phyloP scores from a whole-genome alignment of 2,888 invertebrate genomes.

The Torymus aiolomorphi region DNA sequence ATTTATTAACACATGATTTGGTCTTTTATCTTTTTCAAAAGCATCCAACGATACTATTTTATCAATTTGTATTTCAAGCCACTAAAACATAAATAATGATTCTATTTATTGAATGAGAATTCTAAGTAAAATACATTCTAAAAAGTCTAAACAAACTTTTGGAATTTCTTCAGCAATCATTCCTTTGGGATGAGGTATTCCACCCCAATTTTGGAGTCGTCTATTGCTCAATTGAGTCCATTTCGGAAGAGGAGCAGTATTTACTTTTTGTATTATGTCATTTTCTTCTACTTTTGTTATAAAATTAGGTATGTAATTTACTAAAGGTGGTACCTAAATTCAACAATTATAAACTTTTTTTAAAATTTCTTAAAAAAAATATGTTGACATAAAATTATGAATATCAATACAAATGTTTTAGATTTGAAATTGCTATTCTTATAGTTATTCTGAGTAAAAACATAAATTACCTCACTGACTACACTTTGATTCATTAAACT shows the following conservation, averaged over 20 bases:
- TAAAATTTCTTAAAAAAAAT: background rate
- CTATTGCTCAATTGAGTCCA: constrained; percentile 96
- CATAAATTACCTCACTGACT: constrained; percentile 36
- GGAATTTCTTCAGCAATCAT: constrained; percentile 95
- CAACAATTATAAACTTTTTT: constrained; percentile 12
- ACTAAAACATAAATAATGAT: constrained; percentile 74
- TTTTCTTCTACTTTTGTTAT: constrained; percentile 85
- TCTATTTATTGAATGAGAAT: background rate
- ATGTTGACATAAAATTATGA: background rate
- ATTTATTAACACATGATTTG: constrained; percentile 96
- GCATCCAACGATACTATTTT: constrained; percentile 82
- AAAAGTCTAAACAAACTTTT: constrained; percentile 36
- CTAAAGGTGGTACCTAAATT: constrained; percentile 77
- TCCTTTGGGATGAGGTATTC: constrained; percentile 93
- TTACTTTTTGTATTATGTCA: constrained; percentile 84
- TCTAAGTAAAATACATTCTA: background rate
- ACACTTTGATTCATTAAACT: constrained; percentile 12
- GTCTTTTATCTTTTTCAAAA: constrained; percentile 82
- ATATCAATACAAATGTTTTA: too few relatives aligned
- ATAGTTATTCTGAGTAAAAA: background rate
- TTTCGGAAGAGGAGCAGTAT: constrained; percentile 91
- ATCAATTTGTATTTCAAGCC: constrained; percentile 86
- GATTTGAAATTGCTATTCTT: too few relatives aligned
- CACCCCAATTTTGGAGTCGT: constrained; percentile 98
- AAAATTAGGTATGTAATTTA: constrained; percentile 92